phyloP scores from a whole-genome alignment of 2,888 invertebrate species.

The Cantharis nigra region DNA sequence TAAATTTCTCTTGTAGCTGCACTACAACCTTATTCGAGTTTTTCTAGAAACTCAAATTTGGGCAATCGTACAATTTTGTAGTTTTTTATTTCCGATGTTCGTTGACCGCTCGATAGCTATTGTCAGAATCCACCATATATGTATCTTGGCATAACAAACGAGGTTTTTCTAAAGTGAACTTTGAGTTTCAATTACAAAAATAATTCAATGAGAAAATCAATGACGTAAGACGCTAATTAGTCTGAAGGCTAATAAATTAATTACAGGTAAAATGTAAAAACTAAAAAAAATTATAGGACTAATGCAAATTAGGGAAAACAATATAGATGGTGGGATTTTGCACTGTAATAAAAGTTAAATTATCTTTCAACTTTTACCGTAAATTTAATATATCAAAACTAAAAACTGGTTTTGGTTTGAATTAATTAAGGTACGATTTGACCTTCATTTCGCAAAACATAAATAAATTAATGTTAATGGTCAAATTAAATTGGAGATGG shows the following conservation, averaged over 20 bases:
- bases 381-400: background rate
- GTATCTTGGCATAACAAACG: background rate
- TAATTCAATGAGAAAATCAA: background rate
- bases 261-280: background rate
- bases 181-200: background rate
- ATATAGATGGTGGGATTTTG: background rate
- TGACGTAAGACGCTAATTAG: background rate
- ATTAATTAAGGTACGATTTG: background rate
- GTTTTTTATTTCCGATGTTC: too few relatives aligned
- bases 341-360: background rate
- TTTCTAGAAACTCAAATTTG: too few relatives aligned
- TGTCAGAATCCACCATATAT: too few relatives aligned
- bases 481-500: background rate
- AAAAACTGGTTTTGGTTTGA: background rate
- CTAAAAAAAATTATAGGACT: background rate
- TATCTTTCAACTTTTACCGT: background rate
- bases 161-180: background rate
- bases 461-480: background rate
- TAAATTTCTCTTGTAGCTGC: too few relatives aligned
- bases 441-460: background rate
- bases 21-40: too few relatives aligned
- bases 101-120: too few relatives aligned
- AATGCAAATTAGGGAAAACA: background rate
- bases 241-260: background rate
- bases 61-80: too few relatives aligned